Evolutionary conservation across 2,888 invertebrate genomes (phyloP).

Genomic region (Xanthorhoe spadicearia): DNA sequence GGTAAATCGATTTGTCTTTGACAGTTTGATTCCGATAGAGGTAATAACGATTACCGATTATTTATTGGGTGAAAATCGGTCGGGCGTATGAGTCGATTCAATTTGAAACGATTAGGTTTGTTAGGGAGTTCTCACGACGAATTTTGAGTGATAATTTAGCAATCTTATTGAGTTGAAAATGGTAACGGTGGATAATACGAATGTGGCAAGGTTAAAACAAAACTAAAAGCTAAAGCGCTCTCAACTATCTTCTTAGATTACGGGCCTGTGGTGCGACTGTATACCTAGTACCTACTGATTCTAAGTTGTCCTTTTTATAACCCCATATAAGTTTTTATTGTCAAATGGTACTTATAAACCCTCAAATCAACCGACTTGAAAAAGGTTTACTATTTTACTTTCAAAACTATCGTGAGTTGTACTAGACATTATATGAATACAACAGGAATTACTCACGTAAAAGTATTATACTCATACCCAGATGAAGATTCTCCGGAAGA

Average conservation of each 20-base stretch:
- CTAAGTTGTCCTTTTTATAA: neutral
- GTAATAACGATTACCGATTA: conserved; percentile 44
- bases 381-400: no score
- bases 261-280: neutral
- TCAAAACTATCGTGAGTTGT: no score
- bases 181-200: neutral
- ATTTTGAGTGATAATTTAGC: conserved; percentile 3
- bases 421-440: no score
- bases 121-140: conserved; percentile 17
- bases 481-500: no score
- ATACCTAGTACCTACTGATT: neutral
- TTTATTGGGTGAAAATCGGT: conserved; percentile 43
- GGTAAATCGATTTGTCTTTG: neutral
- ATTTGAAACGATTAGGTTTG: conserved; percentile 22
- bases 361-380: conserved; percentile 12
- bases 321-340: neutral
- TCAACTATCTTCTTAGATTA: no score
- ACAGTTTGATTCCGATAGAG: conserved; percentile 32
- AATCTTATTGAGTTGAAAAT: neutral
- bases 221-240: no score
- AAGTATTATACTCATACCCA: no score
- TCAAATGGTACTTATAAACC: neutral
- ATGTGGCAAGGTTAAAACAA: no score
- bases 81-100: conserved; percentile 39
- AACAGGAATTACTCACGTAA: no score